phyloP scores from a whole-genome alignment of 2,888 invertebrate genomes.

The Lycaena phlaeas region DNA sequence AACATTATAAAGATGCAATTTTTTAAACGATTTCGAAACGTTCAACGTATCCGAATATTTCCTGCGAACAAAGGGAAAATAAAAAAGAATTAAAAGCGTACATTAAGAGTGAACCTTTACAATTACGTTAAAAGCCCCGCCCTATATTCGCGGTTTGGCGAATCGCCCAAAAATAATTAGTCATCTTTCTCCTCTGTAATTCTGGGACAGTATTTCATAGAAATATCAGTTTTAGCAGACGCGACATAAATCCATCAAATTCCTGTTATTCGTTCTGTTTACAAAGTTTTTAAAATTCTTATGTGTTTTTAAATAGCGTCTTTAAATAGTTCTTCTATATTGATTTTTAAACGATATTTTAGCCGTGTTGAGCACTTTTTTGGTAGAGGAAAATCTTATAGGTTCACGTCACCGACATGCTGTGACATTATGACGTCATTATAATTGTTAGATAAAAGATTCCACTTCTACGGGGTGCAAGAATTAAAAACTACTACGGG shows the following conservation, averaged over 20 bases:
- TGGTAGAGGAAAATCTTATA: too few relatives aligned
- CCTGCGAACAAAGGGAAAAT: too few relatives aligned
- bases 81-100: background rate
- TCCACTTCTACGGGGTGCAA: too few relatives aligned
- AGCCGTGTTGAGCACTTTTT: too few relatives aligned
- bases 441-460: too few relatives aligned
- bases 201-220: conserved; percentile 41
- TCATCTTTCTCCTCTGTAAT: conserved; percentile 42
- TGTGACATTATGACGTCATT: too few relatives aligned
- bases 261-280: background rate
- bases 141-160: conserved; percentile 38
- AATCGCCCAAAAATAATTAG: conserved; percentile 61
- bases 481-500: too few relatives aligned
- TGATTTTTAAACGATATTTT: too few relatives aligned
- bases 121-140: conserved; percentile 20
- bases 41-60: too few relatives aligned
- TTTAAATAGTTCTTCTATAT: background rate
- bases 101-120: conserved; percentile 12
- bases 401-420: too few relatives aligned
- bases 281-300: background rate
- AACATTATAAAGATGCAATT: too few relatives aligned
- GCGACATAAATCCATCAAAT: conserved; percentile 13
- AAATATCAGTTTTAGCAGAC: conserved; percentile 20
- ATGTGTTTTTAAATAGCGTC: background rate
- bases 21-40: too few relatives aligned